Evolutionary conservation across 2,888 invertebrate genomes (phyloP).

Genomic region (Macrosiphum euphorbiae): DNA sequence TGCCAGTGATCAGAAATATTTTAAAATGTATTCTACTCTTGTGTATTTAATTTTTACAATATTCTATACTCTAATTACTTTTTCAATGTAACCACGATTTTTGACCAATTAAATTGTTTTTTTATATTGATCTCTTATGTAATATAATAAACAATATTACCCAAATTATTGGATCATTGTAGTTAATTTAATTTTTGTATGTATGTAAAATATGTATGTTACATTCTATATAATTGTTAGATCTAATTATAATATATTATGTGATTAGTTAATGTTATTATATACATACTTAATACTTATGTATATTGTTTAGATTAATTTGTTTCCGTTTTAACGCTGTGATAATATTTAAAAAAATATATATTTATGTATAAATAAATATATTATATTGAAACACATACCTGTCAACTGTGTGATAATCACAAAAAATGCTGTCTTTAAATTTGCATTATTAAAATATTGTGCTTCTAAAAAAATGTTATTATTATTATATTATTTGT

Average conservation of each 20-base stretch:
- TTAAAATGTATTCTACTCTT: slow-evolving; percentile 12
- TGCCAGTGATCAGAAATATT: slow-evolving; percentile 48
- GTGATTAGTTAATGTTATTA: slow-evolving; percentile 47
- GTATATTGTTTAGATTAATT: slow-evolving; percentile 53
- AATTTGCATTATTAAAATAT: slow-evolving; percentile 49
- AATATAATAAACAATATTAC: slow-evolving; percentile 52
- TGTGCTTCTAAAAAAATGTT: slow-evolving; percentile 46
- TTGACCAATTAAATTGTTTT: slow-evolving; percentile 54
- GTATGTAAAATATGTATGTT: slow-evolving; percentile 53
- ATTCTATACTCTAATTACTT: not conserved
- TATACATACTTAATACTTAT: slow-evolving; percentile 18
- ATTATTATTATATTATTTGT: slow-evolving; percentile 41
- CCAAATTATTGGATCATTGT: slow-evolving; percentile 49
- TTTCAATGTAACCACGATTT: slow-evolving; percentile 32
- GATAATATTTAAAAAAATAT: slow-evolving; percentile 31
- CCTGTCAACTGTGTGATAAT: not conserved
- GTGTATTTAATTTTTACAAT: not conserved
- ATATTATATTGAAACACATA: slow-evolving; percentile 36
- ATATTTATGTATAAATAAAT: slow-evolving; percentile 35
- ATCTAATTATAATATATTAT: slow-evolving; percentile 38
- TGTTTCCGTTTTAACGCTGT: slow-evolving; percentile 59
- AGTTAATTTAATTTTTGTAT: slow-evolving; percentile 55
- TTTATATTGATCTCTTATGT: slow-evolving; percentile 58
- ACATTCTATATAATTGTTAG: slow-evolving; percentile 49
- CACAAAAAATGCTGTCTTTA: slow-evolving; percentile 20